Evolutionary conservation across 2,113 vertebrate genomes (phyloP).

Genomic region (Stigmatopora argus): DNA sequence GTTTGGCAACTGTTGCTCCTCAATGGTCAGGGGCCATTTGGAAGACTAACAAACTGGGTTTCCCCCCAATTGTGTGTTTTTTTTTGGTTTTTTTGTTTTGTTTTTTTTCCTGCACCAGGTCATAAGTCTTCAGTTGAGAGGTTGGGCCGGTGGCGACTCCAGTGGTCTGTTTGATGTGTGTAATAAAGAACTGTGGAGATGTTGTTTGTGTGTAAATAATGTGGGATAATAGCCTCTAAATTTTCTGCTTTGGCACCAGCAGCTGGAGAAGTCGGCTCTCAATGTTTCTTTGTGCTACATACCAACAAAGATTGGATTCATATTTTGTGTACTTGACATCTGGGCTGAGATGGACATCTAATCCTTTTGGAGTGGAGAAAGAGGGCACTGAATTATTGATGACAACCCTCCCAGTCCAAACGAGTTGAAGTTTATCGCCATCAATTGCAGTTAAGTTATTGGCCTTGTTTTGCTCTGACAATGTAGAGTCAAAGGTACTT

Average conservation of each 20-base stretch:
- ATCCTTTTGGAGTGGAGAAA: no score
- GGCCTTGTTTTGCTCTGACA: no score
- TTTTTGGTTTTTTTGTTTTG: neutral
- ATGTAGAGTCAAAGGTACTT: no score
- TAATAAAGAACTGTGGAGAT: conserved; percentile 34
- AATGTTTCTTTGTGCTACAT: conserved; percentile 39
- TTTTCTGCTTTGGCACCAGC: conserved; percentile 24
- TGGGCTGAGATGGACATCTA: no score
- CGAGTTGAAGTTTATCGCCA: no score
- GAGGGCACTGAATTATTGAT: no score
- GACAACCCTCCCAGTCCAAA: no score
- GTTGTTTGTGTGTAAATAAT: conserved; percentile 38
- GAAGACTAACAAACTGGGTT: conserved; percentile 29
- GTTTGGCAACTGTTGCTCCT: conserved; percentile 36
- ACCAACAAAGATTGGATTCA: neutral
- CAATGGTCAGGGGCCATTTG: conserved; percentile 24
- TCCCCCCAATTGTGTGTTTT: conserved; percentile 14
- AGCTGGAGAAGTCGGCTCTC: conserved; percentile 39
- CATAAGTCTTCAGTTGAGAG: conserved; percentile 17
- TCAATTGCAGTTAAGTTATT: no score
- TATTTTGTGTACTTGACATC: neutral
- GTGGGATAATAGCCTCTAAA: conserved; percentile 27
- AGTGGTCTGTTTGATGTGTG: conserved; percentile 22
- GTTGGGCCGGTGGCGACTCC: conserved; percentile 19
- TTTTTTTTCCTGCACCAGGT: neutral